Evolutionary conservation across 2,888 invertebrate genomes (phyloP).

Genomic region (Gymnoscelis rufifasciata): DNA sequence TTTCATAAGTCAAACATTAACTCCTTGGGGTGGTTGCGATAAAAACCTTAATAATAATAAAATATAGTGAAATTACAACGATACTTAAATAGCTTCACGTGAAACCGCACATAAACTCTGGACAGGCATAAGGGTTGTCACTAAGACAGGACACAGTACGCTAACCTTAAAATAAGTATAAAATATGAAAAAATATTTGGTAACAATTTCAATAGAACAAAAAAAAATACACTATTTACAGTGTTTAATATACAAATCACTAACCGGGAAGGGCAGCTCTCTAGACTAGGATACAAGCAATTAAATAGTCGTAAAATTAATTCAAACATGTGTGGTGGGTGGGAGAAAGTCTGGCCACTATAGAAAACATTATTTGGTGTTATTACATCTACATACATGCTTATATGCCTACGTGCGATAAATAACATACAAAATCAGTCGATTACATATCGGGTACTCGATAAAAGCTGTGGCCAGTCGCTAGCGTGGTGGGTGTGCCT

Average conservation of each 20-base stretch:
- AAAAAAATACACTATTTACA: slow-evolving; percentile 35
- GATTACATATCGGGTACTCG: slow-evolving; percentile 23
- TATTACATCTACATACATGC: slow-evolving; percentile 13
- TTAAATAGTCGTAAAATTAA: slow-evolving; percentile 27
- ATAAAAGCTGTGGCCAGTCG: slow-evolving; percentile 66
- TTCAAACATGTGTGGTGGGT: slow-evolving; percentile 24
- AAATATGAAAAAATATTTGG: slow-evolving; percentile 77
- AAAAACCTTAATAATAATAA: slow-evolving; percentile 14
- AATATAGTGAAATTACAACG: slow-evolving; percentile 19
- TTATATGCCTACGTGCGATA: slow-evolving; percentile 35
- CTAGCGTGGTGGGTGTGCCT: slow-evolving; percentile 64
- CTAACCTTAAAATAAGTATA: slow-evolving; percentile 25
- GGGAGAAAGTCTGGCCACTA: slow-evolving; percentile 29
- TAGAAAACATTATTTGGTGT: slow-evolving; percentile 25
- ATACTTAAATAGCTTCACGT: slow-evolving; percentile 14
- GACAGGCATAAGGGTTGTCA: not conserved
- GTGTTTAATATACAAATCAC: slow-evolving; percentile 41
- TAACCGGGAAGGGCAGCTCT: slow-evolving; percentile 59
- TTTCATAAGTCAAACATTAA: slow-evolving; percentile 3
- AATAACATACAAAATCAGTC: slow-evolving; percentile 42
- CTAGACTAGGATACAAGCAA: slow-evolving; percentile 30
- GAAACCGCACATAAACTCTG: slow-evolving; percentile 13
- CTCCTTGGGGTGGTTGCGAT: not conserved
- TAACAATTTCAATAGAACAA: slow-evolving; percentile 65
- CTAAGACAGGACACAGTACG: slow-evolving; percentile 3